Conservation (phyloP, 2,113 vertebrate genomes). For the Psammodynastes pulverulentus region DNA sequence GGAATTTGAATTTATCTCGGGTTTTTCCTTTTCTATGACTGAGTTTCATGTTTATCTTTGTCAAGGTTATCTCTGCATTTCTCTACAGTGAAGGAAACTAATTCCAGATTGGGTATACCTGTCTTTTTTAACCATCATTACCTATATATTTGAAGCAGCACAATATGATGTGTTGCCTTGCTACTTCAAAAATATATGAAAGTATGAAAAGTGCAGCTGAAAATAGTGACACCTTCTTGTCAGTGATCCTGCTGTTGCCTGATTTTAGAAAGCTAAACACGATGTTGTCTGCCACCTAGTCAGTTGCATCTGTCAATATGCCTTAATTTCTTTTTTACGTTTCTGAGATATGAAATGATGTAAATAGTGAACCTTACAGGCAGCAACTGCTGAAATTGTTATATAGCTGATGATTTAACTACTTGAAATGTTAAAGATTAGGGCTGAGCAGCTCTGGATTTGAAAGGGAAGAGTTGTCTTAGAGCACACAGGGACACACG, state of each 20-base stretch:
- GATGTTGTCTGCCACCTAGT: background rate
- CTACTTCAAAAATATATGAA: slow-evolving; percentile 42
- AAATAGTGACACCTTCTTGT: slow-evolving; percentile 29
- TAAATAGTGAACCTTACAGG: background rate
- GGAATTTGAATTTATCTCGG: background rate
- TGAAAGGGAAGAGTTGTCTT: background rate
- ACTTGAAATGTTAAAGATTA: background rate
- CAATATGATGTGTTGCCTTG: slow-evolving; percentile 30
- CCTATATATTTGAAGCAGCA: slow-evolving; percentile 25
- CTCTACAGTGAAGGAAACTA: background rate
- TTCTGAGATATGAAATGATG: background rate
- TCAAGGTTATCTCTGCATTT: background rate
- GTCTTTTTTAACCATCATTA: slow-evolving; percentile 30
- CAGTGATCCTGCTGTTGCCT: background rate
- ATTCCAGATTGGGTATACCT: background rate
- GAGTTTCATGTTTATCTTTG: background rate
- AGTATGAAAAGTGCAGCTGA: slow-evolving; percentile 38
- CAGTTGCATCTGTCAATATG: background rate
- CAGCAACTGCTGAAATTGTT: background rate
- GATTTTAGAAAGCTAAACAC: slow-evolving; percentile 20
- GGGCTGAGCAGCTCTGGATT: background rate
- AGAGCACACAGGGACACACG: background rate
- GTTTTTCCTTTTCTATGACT: background rate
- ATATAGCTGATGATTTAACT: background rate
- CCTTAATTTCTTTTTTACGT: background rate